Evolutionary conservation across 2,113 vertebrate species (phyloP), one percentile per base, ranked within the genome.

Genomic region (Crotalus viridis): DNA sequence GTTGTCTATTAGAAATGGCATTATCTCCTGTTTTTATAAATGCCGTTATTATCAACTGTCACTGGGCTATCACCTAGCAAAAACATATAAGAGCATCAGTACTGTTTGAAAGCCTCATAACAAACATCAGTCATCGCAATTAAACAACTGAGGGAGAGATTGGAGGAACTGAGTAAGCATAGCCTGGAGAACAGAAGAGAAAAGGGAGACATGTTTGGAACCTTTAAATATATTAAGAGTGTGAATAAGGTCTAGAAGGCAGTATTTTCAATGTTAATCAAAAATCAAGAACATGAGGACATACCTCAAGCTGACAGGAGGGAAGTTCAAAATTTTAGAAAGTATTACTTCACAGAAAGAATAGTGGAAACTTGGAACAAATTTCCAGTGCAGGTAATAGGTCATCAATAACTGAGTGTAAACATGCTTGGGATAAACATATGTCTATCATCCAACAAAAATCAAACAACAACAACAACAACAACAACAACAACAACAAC

Each of bases 71-170:
- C 95, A 74, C 93, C 69, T 95, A 91, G 93, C 90, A 95, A 92
- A 95, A 95, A 90, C 90, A 93, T 89, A 93, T 56, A 69, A 12
- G 95, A 94, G 86, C 92, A 90, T 94, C 94, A 94, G 51, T 0
- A 4, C 93, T 96, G 94, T 95, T 95, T 94, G 89, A 90, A 96
- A 96, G 87, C 21, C 93, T 95, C 91, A 90, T 93, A 93, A 90
- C 93, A 96, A 96, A 95, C 94, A 96, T 96, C 94, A 96, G 59
- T 96, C 95, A 95, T 85, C 95, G 92, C 64, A 74, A 74, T 64
- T 74, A 74, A 74, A 33, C n/a, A 74, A 13, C 28, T 64, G 61
- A 61, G 1, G 24, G 61, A 28, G 26, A 28, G 26, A 26, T 64
- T 64, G 26, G 26, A 64, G 61, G 26, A 64, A 64, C 10, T 64